Conservation (phyloP, 2,888 invertebrate species). For the Magallana nippona region DNA sequence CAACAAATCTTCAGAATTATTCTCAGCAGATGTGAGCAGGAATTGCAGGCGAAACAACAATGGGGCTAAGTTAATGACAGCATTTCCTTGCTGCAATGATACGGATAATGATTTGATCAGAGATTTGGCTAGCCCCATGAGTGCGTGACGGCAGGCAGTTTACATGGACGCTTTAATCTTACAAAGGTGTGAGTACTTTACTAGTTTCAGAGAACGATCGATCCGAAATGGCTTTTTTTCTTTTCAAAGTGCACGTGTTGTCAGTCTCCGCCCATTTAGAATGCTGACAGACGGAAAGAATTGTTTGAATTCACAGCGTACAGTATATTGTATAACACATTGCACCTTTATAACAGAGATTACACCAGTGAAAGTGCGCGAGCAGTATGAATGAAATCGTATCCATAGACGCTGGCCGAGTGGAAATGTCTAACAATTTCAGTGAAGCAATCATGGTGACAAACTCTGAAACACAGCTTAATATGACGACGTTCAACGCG, state of each 20-base stretch:
- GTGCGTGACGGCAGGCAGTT: constrained; percentile 8
- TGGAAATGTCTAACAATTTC: constrained; percentile 4
- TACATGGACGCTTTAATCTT: constrained; percentile 13
- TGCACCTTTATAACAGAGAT: neutral
- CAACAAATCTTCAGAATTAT: constrained; percentile 32
- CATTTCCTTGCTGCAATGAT: constrained; percentile 6
- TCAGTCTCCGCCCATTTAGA: constrained; percentile 9
- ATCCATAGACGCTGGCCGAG: neutral
- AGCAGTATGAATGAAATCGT: constrained; percentile 24
- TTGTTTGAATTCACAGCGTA: neutral
- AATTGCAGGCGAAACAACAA: constrained; percentile 18
- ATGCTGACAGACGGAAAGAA: constrained; percentile 27
- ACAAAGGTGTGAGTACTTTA: constrained; percentile 21
- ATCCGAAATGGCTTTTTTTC: constrained; percentile 1
- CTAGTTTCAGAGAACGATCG: constrained; percentile 14
- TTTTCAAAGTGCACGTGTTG: constrained; percentile 15
- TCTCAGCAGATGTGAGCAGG: constrained; percentile 20
- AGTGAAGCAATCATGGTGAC: neutral
- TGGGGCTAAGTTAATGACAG: constrained; percentile 9
- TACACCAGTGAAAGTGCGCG: neutral
- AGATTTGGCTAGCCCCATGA: neutral
- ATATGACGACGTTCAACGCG: neutral
- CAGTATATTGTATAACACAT: neutral
- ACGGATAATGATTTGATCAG: constrained; percentile 15
- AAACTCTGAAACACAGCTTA: neutral